A percentile compares a stretch with the other conserved stretches of the same genome.
Conservation (phyloP, 2,797 vertebrate genomes). For the Masticophis lateralis region DNA sequence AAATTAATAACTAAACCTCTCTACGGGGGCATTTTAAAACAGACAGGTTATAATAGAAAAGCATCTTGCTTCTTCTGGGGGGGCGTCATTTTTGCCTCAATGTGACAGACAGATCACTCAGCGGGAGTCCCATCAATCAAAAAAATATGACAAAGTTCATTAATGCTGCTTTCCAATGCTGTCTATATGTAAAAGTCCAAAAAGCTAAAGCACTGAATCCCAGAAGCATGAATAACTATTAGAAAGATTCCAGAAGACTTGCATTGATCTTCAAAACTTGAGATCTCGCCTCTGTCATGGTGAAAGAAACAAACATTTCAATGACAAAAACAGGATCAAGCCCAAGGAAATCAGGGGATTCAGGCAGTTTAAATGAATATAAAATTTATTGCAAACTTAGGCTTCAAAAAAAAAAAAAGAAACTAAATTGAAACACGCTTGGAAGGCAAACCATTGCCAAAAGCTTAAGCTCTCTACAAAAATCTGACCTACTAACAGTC, state of each 20-base stretch:
- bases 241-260: neutral
- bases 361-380: neutral
- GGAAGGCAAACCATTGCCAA: too few species aligned
- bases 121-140: neutral
- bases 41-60: neutral
- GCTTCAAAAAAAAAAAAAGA: too few species aligned
- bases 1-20: neutral
- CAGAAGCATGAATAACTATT: neutral
- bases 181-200: neutral
- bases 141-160: neutral
- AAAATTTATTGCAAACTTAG: neutral
- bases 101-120: neutral
- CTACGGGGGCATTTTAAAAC: neutral
- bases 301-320: constrained; percentile 4
- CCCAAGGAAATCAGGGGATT: neutral
- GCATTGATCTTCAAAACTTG: neutral
- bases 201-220: neutral
- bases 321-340: neutral
- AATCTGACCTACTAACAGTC: neutral
- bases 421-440: too few species aligned
- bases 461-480: neutral
- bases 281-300: neutral
- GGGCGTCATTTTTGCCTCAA: neutral
- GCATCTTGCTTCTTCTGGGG: neutral
- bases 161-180: neutral